Conservation (phyloP, 2,797 vertebrate genomes). For the Micromesistius poutassou region DNA sequence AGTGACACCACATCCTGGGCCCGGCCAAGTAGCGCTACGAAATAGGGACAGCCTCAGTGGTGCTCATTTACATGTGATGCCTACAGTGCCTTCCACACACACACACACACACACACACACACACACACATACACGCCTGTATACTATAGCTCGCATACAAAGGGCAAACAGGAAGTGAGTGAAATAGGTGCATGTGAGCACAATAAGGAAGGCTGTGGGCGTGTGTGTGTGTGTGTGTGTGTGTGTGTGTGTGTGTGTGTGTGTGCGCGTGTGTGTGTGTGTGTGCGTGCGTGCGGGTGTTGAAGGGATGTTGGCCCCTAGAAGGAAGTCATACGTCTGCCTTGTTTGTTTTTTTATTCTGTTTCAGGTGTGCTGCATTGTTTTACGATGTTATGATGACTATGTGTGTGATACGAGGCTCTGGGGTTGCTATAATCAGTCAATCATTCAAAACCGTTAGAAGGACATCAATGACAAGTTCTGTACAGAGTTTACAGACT, state of each 20-base stretch:
- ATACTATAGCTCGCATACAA: constrained; percentile 30
- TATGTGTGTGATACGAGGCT: constrained; percentile 23
- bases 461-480: background rate
- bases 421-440: background rate
- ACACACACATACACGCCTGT: constrained; percentile 2
- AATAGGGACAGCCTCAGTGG: constrained; percentile 15
- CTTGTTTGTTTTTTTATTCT: constrained; percentile 48
- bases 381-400: constrained; percentile 19
- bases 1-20: constrained; percentile 65
- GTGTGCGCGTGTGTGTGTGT: constrained; percentile 21
- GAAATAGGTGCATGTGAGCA: constrained; percentile 57
- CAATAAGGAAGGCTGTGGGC: constrained; percentile 54
- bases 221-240: constrained; percentile 23
- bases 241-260: constrained; percentile 39
- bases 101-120: background rate
- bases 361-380: constrained; percentile 32
- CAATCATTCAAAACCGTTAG: background rate
- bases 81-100: constrained; percentile 15
- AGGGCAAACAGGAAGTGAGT: constrained; percentile 71
- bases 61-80: constrained; percentile 9
- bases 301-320: constrained; percentile 56
- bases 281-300: constrained; percentile 39
- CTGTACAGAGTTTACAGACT: background rate
- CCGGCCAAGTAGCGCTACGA: constrained; percentile 11
- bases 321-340: constrained; percentile 62